phyloP scores from a whole-genome alignment of 2,113 vertebrate species.

The Elanoides forficatus region DNA sequence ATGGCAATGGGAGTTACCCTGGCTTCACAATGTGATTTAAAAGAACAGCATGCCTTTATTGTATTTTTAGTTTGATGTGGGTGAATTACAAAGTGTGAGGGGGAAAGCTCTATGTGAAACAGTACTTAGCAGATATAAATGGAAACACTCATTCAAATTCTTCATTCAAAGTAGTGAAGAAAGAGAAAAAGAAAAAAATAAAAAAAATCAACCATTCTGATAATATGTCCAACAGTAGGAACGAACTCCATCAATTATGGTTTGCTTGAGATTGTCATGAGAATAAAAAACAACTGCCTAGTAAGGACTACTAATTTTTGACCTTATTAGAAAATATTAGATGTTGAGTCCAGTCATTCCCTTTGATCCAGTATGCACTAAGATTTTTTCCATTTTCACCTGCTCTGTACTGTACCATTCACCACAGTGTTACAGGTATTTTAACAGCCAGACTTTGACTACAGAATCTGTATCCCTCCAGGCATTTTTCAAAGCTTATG shows the following conservation, averaged over 20 bases:
- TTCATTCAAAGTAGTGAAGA: conserved; percentile 11
- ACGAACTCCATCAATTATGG: neutral
- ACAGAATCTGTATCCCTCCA: neutral
- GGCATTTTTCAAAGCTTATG: neutral
- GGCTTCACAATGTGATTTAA: conserved; percentile 40
- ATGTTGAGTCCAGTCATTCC: neutral
- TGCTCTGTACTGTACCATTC: neutral
- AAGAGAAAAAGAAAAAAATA: neutral
- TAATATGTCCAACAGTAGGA: neutral
- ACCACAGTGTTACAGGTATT: neutral
- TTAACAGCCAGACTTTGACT: neutral
- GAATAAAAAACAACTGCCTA: neutral
- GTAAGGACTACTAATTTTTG: conserved; percentile 4
- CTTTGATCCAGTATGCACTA: neutral
- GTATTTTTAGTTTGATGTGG: conserved; percentile 60
- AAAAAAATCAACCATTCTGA: neutral
- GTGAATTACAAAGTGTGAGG: conserved; percentile 20
- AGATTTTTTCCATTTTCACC: neutral
- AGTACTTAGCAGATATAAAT: conserved; percentile 52
- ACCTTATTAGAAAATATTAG: neutral
- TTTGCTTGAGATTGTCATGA: conserved; percentile 13
- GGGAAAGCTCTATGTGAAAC: conserved; percentile 27
- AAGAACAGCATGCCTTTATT: conserved; percentile 53
- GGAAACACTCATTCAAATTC: conserved; percentile 47
- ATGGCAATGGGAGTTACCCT: conserved; percentile 21